These are phyloP conservation scores for Monomorium pharaonis DNA, from an alignment of 1,140 invertebrate genomes.

Conservation along the genomic window DNA sequence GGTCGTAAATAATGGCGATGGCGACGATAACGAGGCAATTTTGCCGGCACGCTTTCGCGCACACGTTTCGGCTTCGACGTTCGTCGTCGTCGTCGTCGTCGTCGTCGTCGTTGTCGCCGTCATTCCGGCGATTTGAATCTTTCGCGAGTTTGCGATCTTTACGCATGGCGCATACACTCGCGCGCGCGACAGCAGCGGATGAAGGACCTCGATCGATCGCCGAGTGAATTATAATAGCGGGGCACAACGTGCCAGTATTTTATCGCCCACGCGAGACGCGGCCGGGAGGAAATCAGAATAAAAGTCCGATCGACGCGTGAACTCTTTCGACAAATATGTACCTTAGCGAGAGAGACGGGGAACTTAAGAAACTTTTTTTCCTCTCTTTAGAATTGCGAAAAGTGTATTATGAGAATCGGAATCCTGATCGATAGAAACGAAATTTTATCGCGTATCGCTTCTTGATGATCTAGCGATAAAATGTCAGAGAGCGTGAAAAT, in stretches of 20 bases:
- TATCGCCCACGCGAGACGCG: neutral
- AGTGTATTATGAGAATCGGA: neutral
- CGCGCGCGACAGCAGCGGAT: neutral
- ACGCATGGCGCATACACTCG: neutral
- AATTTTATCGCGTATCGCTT: neutral
- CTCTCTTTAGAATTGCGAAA: neutral
- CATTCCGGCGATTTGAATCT: slow-evolving; percentile 42
- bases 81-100: slow-evolving; percentile 7
- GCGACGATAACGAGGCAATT: slow-evolving; percentile 74
- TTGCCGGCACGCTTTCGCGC: slow-evolving; percentile 55
- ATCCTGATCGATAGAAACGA: neutral
- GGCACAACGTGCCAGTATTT: slow-evolving; percentile 15
- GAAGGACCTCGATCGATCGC: slow-evolving; percentile 42
- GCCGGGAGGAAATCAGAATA: neutral
- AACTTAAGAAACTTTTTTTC: neutral
- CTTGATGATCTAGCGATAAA: neutral
- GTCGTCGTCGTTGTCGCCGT: neutral
- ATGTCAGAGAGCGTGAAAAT: neutral
- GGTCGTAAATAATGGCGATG: slow-evolving; percentile 67
- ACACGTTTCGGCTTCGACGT: slow-evolving; percentile 42
- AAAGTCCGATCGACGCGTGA: neutral
- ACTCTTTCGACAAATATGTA: slow-evolving; percentile 17
- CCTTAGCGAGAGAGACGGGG: neutral
- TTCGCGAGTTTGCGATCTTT: slow-evolving; percentile 51
- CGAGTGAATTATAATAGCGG: slow-evolving; percentile 46